These are phyloP conservation scores for Melanargia galathea DNA, from an alignment of 2,888 invertebrate species.

Conservation along the genomic window DNA sequence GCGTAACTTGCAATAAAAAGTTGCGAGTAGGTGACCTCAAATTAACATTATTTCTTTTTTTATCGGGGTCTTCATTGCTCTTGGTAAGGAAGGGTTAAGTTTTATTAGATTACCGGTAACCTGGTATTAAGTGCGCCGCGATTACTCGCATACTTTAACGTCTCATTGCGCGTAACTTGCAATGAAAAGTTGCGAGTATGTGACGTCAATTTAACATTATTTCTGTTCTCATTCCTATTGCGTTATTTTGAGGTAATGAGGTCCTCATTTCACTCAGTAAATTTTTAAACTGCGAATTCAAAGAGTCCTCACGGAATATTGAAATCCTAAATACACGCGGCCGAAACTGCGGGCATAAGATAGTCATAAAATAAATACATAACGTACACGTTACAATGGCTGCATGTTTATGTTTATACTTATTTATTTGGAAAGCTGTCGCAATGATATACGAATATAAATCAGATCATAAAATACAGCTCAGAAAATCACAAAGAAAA, in stretches of 20 bases:
- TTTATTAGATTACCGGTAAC: slow-evolving; percentile 53
- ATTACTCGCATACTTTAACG: slow-evolving; percentile 33
- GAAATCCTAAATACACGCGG: too few relatives aligned
- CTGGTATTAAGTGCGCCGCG: slow-evolving; percentile 29
- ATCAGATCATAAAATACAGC: slow-evolving; percentile 22
- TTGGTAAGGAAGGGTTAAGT: slow-evolving; percentile 34
- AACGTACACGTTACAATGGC: neutral
- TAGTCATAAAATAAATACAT: neutral
- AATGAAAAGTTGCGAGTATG: neutral
- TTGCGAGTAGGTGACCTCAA: slow-evolving; percentile 6
- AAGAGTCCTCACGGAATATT: too few relatives aligned
- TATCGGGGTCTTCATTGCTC: neutral
- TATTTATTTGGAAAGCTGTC: slow-evolving; percentile 5
- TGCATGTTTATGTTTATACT: slow-evolving; percentile 11
- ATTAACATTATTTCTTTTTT: neutral
- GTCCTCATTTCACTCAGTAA: neutral
- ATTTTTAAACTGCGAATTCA: too few relatives aligned
- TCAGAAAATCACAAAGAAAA: slow-evolving; percentile 31
- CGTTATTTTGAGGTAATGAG: too few relatives aligned
- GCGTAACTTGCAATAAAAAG: neutral
- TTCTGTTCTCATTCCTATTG: neutral
- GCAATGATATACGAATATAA: slow-evolving; percentile 11
- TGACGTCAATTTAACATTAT: slow-evolving; percentile 9
- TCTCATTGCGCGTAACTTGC: slow-evolving; percentile 13
- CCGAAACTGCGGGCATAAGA: too few relatives aligned